phyloP scores from a whole-genome alignment of 2,797 vertebrate species.

The Sebastolobus altivelis region DNA sequence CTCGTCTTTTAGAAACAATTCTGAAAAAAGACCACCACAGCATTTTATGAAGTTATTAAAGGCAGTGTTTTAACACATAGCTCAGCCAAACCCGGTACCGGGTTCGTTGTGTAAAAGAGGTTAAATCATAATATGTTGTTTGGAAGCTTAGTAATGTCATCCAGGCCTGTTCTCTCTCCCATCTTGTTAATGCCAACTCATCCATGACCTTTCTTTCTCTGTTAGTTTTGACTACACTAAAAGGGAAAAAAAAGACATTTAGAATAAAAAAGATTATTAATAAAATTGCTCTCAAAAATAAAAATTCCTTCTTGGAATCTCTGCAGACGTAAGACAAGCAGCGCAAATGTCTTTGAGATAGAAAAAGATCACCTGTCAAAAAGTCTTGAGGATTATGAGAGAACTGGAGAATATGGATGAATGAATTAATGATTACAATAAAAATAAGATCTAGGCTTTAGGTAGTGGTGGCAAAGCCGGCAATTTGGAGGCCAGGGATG shows the following conservation, averaged over 20 bases:
- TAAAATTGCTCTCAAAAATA: not conserved
- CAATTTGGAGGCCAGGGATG: not conserved
- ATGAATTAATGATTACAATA: not conserved
- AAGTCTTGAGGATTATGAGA: not conserved
- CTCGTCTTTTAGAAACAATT: no score
- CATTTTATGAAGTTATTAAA: no score
- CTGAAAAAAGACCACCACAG: no score
- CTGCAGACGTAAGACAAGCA: slow-evolving; percentile 6
- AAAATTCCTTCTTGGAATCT: not conserved
- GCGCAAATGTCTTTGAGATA: not conserved
- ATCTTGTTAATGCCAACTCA: not conserved
- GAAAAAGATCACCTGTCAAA: slow-evolving; percentile 24
- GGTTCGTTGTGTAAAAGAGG: no score
- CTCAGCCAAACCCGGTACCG: no score
- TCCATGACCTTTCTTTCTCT: not conserved
- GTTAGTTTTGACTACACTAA: not conserved
- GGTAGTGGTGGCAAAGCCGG: not conserved
- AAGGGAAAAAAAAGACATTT: not conserved
- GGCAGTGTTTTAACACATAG: no score
- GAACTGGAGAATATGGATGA: slow-evolving; percentile 1
- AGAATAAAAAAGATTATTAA: not conserved
- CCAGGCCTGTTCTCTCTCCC: not conserved
- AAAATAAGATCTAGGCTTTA: not conserved
- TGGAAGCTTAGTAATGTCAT: not conserved
- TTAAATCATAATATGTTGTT: not conserved